Conservation (phyloP, 2,888 invertebrate species). For the Mesoligia furuncula region DNA sequence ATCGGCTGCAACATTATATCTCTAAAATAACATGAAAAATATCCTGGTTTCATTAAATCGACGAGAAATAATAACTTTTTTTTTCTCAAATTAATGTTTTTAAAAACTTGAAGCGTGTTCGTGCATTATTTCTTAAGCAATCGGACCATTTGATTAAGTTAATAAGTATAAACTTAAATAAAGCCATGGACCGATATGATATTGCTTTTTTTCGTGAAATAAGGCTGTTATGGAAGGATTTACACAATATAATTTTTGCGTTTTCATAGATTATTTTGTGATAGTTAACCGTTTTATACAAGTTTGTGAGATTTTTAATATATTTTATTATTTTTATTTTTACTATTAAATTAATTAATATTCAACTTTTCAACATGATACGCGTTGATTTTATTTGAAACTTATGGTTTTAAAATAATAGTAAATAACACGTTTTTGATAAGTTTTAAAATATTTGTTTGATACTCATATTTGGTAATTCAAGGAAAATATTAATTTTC, state of each 20-base stretch:
- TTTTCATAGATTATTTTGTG: slow-evolving; percentile 33
- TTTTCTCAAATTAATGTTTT: slow-evolving; percentile 7
- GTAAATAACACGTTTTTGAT: neutral
- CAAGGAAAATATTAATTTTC: neutral
- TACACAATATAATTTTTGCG: slow-evolving; percentile 39
- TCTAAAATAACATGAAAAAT: slow-evolving; percentile 7
- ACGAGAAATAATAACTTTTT: slow-evolving; percentile 15
- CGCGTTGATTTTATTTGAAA: slow-evolving; percentile 11
- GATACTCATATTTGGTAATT: neutral
- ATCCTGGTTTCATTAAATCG: neutral
- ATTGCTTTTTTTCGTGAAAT: slow-evolving; percentile 63
- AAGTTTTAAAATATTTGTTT: neutral
- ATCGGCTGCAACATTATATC: neutral
- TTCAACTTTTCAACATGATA: neutral
- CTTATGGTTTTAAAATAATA: neutral
- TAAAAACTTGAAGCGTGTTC: slow-evolving; percentile 47
- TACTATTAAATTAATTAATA: neutral
- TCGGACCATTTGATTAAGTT: slow-evolving; percentile 46
- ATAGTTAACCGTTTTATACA: slow-evolving; percentile 29
- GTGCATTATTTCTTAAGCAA: slow-evolving; percentile 57
- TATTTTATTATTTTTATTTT: slow-evolving; percentile 1
- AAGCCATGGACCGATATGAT: slow-evolving; percentile 53
- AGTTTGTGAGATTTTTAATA: slow-evolving; percentile 26
- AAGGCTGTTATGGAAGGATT: slow-evolving; percentile 60
- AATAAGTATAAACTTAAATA: slow-evolving; percentile 24